Conservation (phyloP, 2,888 invertebrate species). For the Cantharis flavilabris region DNA sequence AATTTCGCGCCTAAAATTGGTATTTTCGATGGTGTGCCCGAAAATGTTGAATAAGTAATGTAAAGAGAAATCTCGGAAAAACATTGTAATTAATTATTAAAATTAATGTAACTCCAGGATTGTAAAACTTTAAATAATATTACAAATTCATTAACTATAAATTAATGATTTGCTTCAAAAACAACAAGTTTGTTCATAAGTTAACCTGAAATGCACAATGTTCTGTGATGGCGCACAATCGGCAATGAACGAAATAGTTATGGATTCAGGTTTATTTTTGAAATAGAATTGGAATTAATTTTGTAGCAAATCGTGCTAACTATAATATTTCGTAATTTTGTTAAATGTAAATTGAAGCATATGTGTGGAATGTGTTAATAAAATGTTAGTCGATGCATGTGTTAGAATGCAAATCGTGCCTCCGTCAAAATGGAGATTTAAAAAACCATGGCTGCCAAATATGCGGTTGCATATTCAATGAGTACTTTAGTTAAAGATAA, state of each 20-base stretch:
- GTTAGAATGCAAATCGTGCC: conserved; percentile 17
- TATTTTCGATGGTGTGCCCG: background rate
- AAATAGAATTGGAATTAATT: background rate
- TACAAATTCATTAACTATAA: conserved; percentile 15
- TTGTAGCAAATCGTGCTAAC: conserved; percentile 7
- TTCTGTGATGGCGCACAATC: background rate
- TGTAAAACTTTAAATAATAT: conserved; percentile 12
- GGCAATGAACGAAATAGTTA: background rate
- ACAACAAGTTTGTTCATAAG: background rate
- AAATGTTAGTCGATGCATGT: conserved; percentile 25
- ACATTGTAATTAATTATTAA: conserved; percentile 2
- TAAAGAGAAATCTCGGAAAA: background rate
- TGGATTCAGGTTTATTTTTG: background rate
- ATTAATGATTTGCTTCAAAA: conserved; percentile 10
- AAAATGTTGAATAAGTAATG: background rate
- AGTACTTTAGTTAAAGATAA: background rate
- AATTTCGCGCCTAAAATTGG: background rate
- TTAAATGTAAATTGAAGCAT: conserved; percentile 22
- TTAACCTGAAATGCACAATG: background rate
- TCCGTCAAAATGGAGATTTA: conserved; percentile 13
- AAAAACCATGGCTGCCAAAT: conserved; percentile 27
- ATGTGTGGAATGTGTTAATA: conserved; percentile 24
- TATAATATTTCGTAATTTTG: conserved; percentile 13
- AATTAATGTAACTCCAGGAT: conserved; percentile 17
- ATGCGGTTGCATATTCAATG: conserved; percentile 15